Conservation (phyloP, 2,113 vertebrate species). For the human (Homo sapiens) region DNA sequence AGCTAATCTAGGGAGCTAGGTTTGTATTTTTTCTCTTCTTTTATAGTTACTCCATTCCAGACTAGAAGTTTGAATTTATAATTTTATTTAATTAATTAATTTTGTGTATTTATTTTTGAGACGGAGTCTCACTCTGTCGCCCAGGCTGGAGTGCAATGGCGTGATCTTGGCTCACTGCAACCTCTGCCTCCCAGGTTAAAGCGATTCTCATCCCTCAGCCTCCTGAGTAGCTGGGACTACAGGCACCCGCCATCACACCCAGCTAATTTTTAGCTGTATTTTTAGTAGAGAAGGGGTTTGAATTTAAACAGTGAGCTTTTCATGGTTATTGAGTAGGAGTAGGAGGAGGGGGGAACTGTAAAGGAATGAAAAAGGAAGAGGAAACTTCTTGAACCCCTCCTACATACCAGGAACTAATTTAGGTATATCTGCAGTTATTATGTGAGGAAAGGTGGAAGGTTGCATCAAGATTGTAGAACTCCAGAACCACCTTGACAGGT, state of each 20-base stretch:
- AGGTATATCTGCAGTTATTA: not conserved
- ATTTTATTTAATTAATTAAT: too few relatives aligned
- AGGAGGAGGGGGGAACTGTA: not conserved
- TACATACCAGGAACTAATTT: not conserved
- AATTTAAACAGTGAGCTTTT: not conserved
- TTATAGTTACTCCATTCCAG: not conserved
- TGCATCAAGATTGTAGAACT: not conserved
- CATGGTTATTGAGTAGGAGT: too few relatives aligned
- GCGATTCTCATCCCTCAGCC: too few relatives aligned
- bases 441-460: not conserved
- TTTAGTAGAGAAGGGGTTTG: too few relatives aligned
- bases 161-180: too few relatives aligned
- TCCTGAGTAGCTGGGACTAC: too few relatives aligned
- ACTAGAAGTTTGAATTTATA: not conserved
- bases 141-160: too few relatives aligned
- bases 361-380: not conserved
- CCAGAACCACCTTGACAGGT: not conserved
- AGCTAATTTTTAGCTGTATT: too few relatives aligned
- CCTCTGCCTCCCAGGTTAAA: too few relatives aligned
- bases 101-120: too few relatives aligned
- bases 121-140: too few relatives aligned
- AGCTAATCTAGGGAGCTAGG: not conserved
- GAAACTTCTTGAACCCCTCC: not conserved
- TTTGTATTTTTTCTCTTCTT: not conserved
- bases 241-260: rapidly evolving